Conservation (phyloP, 2,113 vertebrate genomes). For the Sigmodon hispidus region DNA sequence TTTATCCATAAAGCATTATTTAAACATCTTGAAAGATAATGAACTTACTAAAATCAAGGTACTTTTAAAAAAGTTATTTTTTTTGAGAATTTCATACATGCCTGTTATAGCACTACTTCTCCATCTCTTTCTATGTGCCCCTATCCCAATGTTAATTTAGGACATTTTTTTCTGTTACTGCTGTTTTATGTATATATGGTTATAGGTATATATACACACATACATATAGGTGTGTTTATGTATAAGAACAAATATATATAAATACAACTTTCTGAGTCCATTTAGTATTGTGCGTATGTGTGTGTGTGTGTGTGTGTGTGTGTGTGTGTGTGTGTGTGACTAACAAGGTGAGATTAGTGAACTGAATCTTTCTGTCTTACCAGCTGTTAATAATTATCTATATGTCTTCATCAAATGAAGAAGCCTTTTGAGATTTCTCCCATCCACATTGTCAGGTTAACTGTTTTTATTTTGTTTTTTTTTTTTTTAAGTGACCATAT, state of each 20-base stretch:
- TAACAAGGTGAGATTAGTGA: background rate
- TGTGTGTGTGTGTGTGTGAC: too few relatives aligned
- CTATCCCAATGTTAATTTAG: background rate
- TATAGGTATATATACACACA: background rate
- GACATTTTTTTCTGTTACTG: background rate
- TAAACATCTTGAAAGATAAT: background rate
- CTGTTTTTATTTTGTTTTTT: too few relatives aligned
- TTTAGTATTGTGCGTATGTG: background rate
- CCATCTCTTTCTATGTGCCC: background rate
- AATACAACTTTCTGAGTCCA: too few relatives aligned
- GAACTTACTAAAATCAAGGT: background rate
- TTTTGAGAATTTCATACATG: background rate
- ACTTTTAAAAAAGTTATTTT: background rate
- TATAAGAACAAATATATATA: too few relatives aligned
- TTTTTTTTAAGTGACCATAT: background rate
- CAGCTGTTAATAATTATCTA: background rate
- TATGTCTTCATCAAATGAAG: background rate
- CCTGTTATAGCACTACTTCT: background rate
- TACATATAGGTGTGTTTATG: too few relatives aligned
- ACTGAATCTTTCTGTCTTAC: background rate
- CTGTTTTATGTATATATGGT: background rate
- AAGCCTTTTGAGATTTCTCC: background rate
- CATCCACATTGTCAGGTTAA: background rate
- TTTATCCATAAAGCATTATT: background rate
- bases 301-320: too few relatives aligned